Base-by-base conservation (phyloP, 92 coral and sea anemone species). In the Siderastrea siderea region DNA sequence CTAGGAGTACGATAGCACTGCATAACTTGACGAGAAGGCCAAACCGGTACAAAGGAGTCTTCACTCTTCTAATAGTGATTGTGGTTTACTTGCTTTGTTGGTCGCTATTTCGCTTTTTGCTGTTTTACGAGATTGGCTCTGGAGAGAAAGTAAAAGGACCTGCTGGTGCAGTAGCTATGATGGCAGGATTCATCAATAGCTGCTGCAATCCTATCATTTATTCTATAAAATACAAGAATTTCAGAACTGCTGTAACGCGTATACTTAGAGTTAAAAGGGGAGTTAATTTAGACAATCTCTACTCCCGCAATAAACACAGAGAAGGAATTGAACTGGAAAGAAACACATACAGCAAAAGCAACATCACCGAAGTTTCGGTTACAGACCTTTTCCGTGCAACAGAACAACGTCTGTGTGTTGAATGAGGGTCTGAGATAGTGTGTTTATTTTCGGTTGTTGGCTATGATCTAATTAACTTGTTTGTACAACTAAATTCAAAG, bases 151-250 rank as follows among this genome's bases (percentile, higher is more conserved):
- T 95, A 1, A 50, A 72, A 19, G 91, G 95, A 1, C 81, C 89
- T 1, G 89, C 84, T 5, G 69, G 96, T 9, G n/a, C 90, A 43
- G 58, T 95, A 67, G 93, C 95, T 2, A 95, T 95, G 96, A 68
- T 95, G 43, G 71, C 80, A 6, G 98, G 98, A 5, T 93, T 95
- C 49, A 61, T 71, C 0, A 95, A 95, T 75, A 93, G 98, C 54
- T 95, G 96, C 72, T 93, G 98, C 45, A 95, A 95, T 66, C 98
- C 98, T 0, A 84, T 95, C 9, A 93, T 95, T 5, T 95, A 95
- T 78, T 95, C 96, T 64, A 87, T 92, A 1, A 94, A 95, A 70
- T 95, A 95, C 90, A 71, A 73, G 49, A 75, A 86, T 48, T 95
- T 95, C 66, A 94, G 98, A 47, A 57, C 19, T 12, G 98, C 91